phyloP scores from a whole-genome alignment of 2,113 vertebrate genomes.

The Leptodactylus fuscus region DNA sequence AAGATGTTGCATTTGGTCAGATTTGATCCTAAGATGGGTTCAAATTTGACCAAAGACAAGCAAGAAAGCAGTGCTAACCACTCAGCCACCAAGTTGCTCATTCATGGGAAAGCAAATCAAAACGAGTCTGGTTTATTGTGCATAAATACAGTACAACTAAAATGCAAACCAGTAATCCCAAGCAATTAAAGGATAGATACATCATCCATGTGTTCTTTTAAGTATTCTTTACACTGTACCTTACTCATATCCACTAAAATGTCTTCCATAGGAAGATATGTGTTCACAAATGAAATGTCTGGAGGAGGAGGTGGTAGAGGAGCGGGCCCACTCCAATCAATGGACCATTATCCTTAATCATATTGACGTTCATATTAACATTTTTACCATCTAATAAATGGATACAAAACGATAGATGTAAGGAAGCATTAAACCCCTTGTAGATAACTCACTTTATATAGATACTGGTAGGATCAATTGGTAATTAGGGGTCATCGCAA shows the following conservation, averaged over 20 bases:
- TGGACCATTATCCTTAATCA: slow-evolving; percentile 61
- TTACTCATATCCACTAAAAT: slow-evolving; percentile 1
- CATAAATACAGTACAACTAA: no score
- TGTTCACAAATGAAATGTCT: slow-evolving; percentile 47
- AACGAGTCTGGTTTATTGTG: no score
- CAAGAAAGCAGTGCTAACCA: no score
- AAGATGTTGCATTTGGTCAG: no score
- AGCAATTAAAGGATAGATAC: not conserved
- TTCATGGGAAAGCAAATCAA: not conserved
- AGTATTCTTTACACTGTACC: not conserved
- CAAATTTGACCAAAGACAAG: no score
- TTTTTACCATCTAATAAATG: slow-evolving; percentile 61
- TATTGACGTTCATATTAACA: slow-evolving; percentile 61
- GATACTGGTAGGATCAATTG: slow-evolving; percentile 61
- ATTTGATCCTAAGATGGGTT: no score
- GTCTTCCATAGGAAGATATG: slow-evolving; percentile 18
- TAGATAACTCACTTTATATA: slow-evolving; percentile 61
- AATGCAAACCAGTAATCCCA: not conserved
- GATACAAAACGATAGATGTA: slow-evolving; percentile 59
- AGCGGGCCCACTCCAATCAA: slow-evolving; percentile 52
- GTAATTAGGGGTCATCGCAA: slow-evolving; percentile 60
- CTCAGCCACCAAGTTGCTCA: no score
- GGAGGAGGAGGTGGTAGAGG: slow-evolving; percentile 22
- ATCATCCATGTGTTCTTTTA: not conserved
- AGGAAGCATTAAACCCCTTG: slow-evolving; percentile 60